Conservation (phyloP, 2,888 invertebrate species). For the Drepana falcataria region DNA sequence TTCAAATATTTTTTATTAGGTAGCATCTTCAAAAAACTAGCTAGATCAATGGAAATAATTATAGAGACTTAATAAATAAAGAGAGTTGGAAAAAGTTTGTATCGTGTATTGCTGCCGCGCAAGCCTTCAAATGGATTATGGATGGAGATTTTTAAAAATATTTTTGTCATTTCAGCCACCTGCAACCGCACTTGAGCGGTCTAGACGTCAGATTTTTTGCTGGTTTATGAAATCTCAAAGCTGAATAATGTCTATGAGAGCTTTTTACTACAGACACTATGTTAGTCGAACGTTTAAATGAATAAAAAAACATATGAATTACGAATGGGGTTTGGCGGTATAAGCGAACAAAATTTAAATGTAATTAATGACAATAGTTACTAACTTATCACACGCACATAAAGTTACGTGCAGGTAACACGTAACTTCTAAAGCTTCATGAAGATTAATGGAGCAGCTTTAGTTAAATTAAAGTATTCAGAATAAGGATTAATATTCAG, state of each 20-base stretch:
- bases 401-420: conserved; percentile 12
- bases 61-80: conserved; percentile 10
- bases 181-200: neutral
- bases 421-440: conserved; percentile 27
- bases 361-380: conserved; percentile 1
- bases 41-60: conserved; percentile 4
- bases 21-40: conserved; percentile 24
- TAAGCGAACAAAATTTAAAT: neutral
- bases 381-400: neutral
- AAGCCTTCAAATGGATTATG: neutral
- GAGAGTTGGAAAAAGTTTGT: neutral
- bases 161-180: neutral
- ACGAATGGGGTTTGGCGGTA: neutral
- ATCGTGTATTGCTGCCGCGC: too few species aligned
- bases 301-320: too few species aligned
- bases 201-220: neutral
- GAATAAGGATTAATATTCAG: conserved; percentile 64
- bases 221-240: neutral
- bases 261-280: too few species aligned
- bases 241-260: neutral
- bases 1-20: conserved; percentile 45
- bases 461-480: conserved; percentile 48
- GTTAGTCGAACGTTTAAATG: too few species aligned
- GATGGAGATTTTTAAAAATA: neutral
- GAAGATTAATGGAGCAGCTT: conserved; percentile 58